Conservation (phyloP, 2,113 vertebrate species). For the Axis porcinus region DNA sequence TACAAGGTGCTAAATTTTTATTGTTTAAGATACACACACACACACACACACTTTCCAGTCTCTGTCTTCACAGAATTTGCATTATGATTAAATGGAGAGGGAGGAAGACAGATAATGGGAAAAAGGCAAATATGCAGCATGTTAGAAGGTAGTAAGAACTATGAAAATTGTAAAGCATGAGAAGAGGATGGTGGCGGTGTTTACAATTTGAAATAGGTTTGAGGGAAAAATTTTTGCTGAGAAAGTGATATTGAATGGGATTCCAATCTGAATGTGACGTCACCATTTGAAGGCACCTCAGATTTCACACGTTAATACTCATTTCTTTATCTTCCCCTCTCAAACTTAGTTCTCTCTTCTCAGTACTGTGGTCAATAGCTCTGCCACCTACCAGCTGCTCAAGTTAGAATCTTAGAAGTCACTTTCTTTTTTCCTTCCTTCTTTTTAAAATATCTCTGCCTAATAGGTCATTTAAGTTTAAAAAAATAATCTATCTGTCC, state of each 20-base stretch:
- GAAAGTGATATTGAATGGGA: neutral
- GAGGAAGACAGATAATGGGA: neutral
- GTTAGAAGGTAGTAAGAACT: neutral
- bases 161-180: neutral
- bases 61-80: neutral
- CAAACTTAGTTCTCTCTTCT: neutral
- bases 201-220: neutral
- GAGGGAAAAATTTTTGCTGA: neutral
- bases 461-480: neutral
- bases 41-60: neutral
- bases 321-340: neutral
- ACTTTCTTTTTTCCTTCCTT: neutral
- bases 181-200: neutral
- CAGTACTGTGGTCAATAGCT: neutral
- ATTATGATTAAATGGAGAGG: neutral
- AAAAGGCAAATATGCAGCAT: neutral
- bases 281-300: neutral
- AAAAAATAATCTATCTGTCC: neutral
- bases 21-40: neutral
- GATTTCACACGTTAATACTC: neutral
- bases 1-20: neutral
- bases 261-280: neutral
- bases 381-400: neutral
- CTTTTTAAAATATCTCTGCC: neutral
- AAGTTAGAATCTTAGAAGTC: neutral